These are phyloP conservation scores for Eupithecia insigniata DNA, from an alignment of 2,888 invertebrate genomes.

Conservation along the genomic window DNA sequence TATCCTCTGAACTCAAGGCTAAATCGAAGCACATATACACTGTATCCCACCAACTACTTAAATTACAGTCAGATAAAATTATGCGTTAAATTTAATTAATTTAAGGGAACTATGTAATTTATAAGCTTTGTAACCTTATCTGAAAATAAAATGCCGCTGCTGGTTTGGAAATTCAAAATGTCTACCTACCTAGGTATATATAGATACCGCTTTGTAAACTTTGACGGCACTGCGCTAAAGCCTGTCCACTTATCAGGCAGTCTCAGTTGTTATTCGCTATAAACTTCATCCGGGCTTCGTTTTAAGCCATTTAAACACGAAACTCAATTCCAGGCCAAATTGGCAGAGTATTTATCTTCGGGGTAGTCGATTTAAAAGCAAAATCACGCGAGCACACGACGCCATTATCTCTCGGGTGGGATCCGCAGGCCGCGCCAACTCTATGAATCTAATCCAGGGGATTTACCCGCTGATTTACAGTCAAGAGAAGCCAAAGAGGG, in stretches of 20 bases:
- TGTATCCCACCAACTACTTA: no score
- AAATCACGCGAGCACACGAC: conserved; percentile 82
- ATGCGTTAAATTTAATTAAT: no score
- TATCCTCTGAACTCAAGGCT: no score
- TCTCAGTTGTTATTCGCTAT: conserved; percentile 70
- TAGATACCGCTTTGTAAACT: conserved; percentile 20
- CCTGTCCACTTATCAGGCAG: conserved; percentile 71
- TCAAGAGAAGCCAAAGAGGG: conserved; percentile 74
- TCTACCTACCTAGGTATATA: conserved; percentile 1
- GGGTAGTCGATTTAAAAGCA: conserved; percentile 82
- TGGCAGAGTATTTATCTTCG: conserved; percentile 79
- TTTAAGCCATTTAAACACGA: conserved; percentile 73
- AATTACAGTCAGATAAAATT: no score
- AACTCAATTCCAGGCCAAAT: conserved; percentile 74
- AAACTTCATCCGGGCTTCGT: conserved; percentile 67
- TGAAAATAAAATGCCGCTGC: no score
- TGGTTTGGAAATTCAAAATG: conserved; percentile 1
- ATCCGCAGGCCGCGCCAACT: conserved; percentile 82
- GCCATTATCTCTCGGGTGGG: conserved; percentile 79
- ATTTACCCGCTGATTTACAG: conserved; percentile 85
- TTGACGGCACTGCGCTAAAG: conserved; percentile 35
- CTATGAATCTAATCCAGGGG: conserved; percentile 85
- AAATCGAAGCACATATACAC: no score
- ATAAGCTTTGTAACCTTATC: no score
- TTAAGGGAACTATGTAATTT: no score